Percentiles rank a stretch among this genome's conserved stretches.
Evolutionary conservation across 1,140 invertebrate species (phyloP).

Genomic region (Drosophila ambigua): DNA sequence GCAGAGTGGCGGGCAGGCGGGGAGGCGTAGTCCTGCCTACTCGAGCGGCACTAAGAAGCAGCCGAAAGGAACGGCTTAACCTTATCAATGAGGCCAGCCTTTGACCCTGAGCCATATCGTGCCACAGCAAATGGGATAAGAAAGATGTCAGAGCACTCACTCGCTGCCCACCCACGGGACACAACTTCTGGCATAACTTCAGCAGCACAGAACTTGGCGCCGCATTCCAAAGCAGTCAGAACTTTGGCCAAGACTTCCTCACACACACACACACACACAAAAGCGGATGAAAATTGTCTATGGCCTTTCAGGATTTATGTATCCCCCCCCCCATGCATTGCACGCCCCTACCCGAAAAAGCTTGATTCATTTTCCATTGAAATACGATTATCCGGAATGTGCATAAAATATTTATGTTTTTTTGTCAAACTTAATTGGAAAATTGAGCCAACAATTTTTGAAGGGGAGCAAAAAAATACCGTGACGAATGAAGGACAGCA

Average conservation of each 20-base stretch:
- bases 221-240: slow-evolving; percentile 47
- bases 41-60: slow-evolving; percentile 37
- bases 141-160: slow-evolving; percentile 46
- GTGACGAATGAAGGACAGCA: slow-evolving; percentile 1
- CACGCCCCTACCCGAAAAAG: neutral
- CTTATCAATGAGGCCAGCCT: slow-evolving; percentile 47
- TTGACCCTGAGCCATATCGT: slow-evolving; percentile 49
- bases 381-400: slow-evolving; percentile 44
- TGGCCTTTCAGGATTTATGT: slow-evolving; percentile 39
- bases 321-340: slow-evolving; percentile 5
- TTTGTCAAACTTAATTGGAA: slow-evolving; percentile 47
- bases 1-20: slow-evolving; percentile 5
- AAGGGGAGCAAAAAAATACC: neutral
- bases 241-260: slow-evolving; percentile 57
- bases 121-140: slow-evolving; percentile 37
- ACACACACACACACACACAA: slow-evolving; percentile 36
- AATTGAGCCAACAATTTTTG: slow-evolving; percentile 28
- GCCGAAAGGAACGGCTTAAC: slow-evolving; percentile 45
- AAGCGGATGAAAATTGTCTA: slow-evolving; percentile 26
- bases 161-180: neutral
- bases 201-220: slow-evolving; percentile 16
- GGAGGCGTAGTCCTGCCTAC: slow-evolving; percentile 25
- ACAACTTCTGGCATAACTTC: slow-evolving; percentile 60
- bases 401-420: slow-evolving; percentile 38
- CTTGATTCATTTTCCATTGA: slow-evolving; percentile 45